These are phyloP conservation scores for Entomobrya multifasciata DNA, from an alignment of 2,888 invertebrate genomes.

Conservation along the genomic window DNA sequence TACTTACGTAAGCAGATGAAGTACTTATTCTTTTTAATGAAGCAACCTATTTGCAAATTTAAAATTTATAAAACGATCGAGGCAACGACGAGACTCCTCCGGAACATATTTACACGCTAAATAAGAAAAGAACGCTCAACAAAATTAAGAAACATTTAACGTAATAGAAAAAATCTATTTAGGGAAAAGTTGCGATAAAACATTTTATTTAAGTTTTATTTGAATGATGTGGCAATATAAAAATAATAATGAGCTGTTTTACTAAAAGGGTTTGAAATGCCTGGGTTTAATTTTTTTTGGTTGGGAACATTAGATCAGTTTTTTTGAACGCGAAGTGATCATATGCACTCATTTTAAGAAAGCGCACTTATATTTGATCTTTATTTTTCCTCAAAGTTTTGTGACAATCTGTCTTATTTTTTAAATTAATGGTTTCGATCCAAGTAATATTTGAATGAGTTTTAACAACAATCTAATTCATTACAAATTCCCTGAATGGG, in stretches of 20 bases:
- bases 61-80: too few species aligned
- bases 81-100: slow-evolving; percentile 37
- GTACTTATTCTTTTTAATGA: too few species aligned
- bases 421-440: background rate
- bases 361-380: background rate
- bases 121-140: slow-evolving; percentile 16
- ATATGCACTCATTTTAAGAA: background rate
- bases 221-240: background rate
- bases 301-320: too few species aligned
- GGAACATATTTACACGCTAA: background rate
- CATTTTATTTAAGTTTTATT: background rate
- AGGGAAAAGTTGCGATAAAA: too few species aligned
- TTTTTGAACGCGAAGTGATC: too few species aligned
- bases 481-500: background rate
- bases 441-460: slow-evolving; percentile 1
- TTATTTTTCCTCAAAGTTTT: slow-evolving; percentile 12
- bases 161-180: background rate
- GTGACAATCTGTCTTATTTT: slow-evolving; percentile 32
- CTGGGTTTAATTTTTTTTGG: background rate
- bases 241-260: slow-evolving; percentile 27
- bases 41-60: background rate
- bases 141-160: background rate
- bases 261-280: too few species aligned
- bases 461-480: background rate
- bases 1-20: too few species aligned